Conservation (phyloP, 2,797 vertebrate genomes). For the Okamejei kenojei region DNA sequence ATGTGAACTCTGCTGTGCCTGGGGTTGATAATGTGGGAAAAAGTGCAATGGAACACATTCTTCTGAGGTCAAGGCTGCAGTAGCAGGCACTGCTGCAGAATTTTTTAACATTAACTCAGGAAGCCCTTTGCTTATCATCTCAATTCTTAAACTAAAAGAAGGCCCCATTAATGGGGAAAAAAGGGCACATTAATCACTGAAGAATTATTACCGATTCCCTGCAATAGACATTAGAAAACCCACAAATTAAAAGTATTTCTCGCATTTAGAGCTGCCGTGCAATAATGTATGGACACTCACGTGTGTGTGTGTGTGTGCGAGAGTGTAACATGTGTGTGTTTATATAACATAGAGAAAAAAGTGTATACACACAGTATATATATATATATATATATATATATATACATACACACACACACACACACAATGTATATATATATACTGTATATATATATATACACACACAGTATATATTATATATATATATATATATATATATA, state of each 20-base stretch:
- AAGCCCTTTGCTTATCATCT: constrained; percentile 2
- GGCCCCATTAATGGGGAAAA: background rate
- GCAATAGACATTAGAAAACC: background rate
- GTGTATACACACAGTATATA: too few species aligned
- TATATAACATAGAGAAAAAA: too few species aligned
- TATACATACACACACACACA: too few species aligned
- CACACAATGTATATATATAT: too few species aligned
- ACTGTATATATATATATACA: too few species aligned
- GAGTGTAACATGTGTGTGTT: too few species aligned
- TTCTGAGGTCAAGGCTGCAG: constrained; percentile 33
- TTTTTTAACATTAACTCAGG: background rate
- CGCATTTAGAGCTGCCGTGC: background rate
- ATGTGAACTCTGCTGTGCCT: constrained; percentile 27
- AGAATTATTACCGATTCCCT: constrained; percentile 6
- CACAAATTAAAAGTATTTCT: background rate
- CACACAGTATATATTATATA: too few species aligned
- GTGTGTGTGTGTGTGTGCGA: too few species aligned
- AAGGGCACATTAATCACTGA: background rate
- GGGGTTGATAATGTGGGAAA: constrained; percentile 38
- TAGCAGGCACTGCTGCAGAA: constrained; percentile 14
- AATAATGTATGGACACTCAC: background rate
- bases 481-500: too few species aligned
- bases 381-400: too few species aligned
- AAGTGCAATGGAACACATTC: constrained; percentile 36
- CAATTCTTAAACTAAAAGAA: background rate